A percentile compares a stretch with the other conserved stretches of the same genome.
Conservation (phyloP, 1,140 invertebrate genomes). For the Callitettix versicolor region DNA sequence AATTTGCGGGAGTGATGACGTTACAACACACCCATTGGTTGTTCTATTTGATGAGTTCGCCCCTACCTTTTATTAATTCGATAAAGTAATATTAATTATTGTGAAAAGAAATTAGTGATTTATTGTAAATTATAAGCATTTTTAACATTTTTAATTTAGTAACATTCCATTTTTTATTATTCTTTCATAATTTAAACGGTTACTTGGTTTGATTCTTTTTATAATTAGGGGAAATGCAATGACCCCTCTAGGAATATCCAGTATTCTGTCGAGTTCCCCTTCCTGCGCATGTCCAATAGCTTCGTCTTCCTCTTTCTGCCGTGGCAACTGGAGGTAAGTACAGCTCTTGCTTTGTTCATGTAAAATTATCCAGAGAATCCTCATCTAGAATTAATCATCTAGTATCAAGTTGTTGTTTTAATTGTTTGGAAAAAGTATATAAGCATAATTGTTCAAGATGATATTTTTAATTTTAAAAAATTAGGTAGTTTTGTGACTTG, state of each 20-base stretch:
- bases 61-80: not conserved
- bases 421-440: slow-evolving; percentile 18
- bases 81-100: too few species aligned
- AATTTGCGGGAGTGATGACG: not conserved
- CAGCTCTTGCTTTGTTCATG: slow-evolving; percentile 28
- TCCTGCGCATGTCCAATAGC: slow-evolving; percentile 36
- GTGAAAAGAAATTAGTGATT: too few species aligned
- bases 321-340: slow-evolving; percentile 45
- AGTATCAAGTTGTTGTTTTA: slow-evolving; percentile 31
- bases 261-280: slow-evolving; percentile 6
- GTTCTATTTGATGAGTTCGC: not conserved
- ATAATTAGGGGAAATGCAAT: not conserved
- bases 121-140: too few species aligned
- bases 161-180: too few species aligned
- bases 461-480: not conserved
- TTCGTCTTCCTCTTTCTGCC: slow-evolving; percentile 42
- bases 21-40: slow-evolving; percentile 7
- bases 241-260: slow-evolving; percentile 13
- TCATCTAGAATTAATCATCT: slow-evolving; percentile 27
- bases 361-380: slow-evolving; percentile 30
- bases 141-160: too few species aligned
- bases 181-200: not conserved
- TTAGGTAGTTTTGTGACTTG: not conserved
- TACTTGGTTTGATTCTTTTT: not conserved
- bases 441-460: not conserved